Conservation (phyloP, 2,888 invertebrate species). For the Ectobius pallidus region DNA sequence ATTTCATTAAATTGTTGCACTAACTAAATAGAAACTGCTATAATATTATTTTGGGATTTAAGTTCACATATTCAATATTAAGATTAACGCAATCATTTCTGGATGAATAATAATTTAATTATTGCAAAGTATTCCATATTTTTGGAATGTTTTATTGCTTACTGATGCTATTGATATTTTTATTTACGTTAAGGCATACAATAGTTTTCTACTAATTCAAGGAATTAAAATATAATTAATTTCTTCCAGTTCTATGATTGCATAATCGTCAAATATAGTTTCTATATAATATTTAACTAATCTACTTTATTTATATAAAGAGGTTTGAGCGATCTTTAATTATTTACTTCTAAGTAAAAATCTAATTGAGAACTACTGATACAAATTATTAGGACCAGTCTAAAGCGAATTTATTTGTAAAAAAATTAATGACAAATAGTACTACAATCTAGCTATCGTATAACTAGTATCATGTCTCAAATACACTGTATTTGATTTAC, state of each 20-base stretch:
- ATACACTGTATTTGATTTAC: background rate
- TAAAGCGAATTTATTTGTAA: background rate
- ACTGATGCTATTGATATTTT: no score
- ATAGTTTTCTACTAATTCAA: no score
- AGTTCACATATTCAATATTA: background rate
- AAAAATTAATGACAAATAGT: background rate
- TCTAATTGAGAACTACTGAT: background rate
- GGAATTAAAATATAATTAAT: no score
- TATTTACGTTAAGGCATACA: no score
- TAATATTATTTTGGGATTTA: conserved; percentile 1
- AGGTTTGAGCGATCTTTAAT: background rate
- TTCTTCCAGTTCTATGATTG: no score
- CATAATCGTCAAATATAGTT: no score
- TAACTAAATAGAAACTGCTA: background rate
- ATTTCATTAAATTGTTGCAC: background rate
- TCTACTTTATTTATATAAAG: no score
- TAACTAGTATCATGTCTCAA: conserved; percentile 19
- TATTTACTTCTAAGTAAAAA: background rate
- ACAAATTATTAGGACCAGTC: background rate
- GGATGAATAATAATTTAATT: no score
- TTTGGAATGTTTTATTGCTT: background rate
- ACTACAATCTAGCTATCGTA: background rate
- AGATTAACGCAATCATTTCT: background rate
- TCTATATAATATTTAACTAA: no score
- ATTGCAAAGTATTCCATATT: background rate